These are phyloP conservation scores for Alces alces DNA, from an alignment of 2,113 vertebrate species.

Conservation along the genomic window DNA sequence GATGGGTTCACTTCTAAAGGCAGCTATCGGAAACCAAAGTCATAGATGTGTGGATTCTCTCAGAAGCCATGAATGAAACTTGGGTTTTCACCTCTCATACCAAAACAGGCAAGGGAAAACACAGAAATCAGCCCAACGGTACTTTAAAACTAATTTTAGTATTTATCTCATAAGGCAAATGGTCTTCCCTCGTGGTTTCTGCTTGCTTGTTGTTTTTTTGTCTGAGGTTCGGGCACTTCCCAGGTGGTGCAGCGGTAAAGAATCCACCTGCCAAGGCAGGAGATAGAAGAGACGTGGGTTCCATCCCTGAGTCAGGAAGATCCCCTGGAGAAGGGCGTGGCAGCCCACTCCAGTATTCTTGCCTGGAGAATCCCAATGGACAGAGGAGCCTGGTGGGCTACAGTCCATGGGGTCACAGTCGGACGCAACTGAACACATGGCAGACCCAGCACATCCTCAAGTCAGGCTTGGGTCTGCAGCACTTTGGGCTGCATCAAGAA, in stretches of 20 bases:
- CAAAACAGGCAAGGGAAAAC: background rate
- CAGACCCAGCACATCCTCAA: background rate
- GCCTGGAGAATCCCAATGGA: background rate
- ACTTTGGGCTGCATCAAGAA: background rate
- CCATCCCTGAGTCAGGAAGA: background rate
- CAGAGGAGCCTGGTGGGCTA: background rate
- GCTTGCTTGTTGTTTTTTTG: background rate
- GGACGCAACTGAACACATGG: accelerated
- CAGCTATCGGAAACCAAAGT: background rate
- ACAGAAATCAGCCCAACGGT: background rate
- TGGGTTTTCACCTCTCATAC: background rate
- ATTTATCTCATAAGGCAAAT: background rate
- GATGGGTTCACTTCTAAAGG: background rate
- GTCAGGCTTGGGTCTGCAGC: background rate
- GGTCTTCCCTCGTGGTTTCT: background rate
- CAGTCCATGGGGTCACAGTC: background rate
- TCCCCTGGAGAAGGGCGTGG: background rate
- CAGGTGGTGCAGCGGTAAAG: background rate
- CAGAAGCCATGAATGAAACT: background rate
- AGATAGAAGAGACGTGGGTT: background rate
- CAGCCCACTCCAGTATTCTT: background rate
- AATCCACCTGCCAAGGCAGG: background rate
- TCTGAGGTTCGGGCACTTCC: too few species aligned
- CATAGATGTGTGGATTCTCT: background rate
- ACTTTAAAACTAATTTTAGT: slow-evolving; percentile 29